phyloP scores from a whole-genome alignment of 2,888 invertebrate genomes.

The Andrena hattorfiana region DNA sequence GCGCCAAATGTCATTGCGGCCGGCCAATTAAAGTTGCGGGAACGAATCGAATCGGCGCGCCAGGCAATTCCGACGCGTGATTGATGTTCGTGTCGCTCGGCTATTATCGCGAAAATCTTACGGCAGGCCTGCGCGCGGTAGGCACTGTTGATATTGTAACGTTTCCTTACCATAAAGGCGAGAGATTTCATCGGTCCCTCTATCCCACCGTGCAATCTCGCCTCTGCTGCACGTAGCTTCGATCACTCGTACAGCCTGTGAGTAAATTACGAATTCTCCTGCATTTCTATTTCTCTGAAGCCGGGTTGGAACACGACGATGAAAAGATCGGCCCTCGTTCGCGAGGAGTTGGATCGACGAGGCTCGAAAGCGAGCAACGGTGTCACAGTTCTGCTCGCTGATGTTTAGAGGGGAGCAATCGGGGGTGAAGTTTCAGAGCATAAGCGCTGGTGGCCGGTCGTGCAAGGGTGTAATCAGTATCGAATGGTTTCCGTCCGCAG shows the following conservation, averaged over 20 bases:
- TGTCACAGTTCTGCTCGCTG: background rate
- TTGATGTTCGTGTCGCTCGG: background rate
- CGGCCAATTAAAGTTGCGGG: constrained; percentile 60
- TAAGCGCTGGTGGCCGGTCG: background rate
- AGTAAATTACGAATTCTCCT: no score
- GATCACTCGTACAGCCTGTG: no score
- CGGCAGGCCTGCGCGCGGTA: background rate
- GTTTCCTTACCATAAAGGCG: background rate
- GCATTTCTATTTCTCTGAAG: no score
- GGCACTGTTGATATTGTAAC: background rate
- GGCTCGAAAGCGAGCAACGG: no score
- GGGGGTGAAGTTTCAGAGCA: background rate
- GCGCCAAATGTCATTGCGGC: constrained; percentile 46
- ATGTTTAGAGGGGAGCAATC: constrained; percentile 8
- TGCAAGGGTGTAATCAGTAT: constrained; percentile 28
- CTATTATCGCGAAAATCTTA: constrained; percentile 2
- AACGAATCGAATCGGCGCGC: constrained; percentile 23
- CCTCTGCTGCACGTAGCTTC: no score
- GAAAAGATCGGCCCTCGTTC: no score
- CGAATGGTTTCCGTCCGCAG: constrained; percentile 14
- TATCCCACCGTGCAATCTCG: no score
- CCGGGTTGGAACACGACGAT: no score
- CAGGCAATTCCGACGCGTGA: constrained; percentile 24
- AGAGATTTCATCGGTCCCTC: background rate
- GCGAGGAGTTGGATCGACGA: no score